phyloP scores from a whole-genome alignment of 2,888 invertebrate genomes.

The Hypselothyrea guttata region DNA sequence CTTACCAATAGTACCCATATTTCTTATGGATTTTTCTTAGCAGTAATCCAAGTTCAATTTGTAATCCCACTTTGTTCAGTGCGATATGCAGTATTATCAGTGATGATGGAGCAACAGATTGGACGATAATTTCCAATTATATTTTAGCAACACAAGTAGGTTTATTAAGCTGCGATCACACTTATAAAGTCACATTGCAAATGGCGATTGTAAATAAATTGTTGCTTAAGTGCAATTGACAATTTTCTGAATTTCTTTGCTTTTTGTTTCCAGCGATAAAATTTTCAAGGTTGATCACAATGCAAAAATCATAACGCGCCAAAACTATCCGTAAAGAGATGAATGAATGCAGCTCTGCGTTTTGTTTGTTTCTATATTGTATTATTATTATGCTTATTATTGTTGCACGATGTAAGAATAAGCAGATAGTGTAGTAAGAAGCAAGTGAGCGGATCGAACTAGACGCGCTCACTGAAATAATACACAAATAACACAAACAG shows the following conservation, averaged over 20 bases:
- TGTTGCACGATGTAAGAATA: constrained; percentile 6
- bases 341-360: constrained; percentile 17
- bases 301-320: constrained; percentile 43
- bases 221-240: constrained; percentile 31
- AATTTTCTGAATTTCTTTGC: constrained; percentile 15
- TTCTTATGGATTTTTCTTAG: constrained; percentile 16
- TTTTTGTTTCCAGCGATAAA: constrained; percentile 46
- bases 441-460: constrained; percentile 30
- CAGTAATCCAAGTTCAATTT: constrained; percentile 45
- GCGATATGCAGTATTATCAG: constrained; percentile 6
- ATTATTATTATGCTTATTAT: constrained; percentile 9
- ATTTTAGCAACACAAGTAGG: constrained; percentile 37
- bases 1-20: constrained; percentile 72
- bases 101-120: constrained; percentile 9
- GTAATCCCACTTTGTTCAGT: constrained; percentile 24
- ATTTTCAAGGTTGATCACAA: constrained; percentile 52
- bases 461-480: constrained; percentile 49
- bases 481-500: constrained; percentile 59
- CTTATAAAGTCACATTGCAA: constrained; percentile 74
- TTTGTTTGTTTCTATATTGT: not conserved
- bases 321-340: constrained; percentile 41
- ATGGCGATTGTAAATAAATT: constrained; percentile 16
- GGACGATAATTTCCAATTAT: constrained; percentile 3
- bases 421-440: constrained; percentile 36
- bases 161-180: constrained; percentile 47